Percentiles rank a stretch among this genome's conserved stretches.
phyloP scores from a whole-genome alignment of 2,797 vertebrate genomes.

The Schizopygopsis pylzovi region DNA sequence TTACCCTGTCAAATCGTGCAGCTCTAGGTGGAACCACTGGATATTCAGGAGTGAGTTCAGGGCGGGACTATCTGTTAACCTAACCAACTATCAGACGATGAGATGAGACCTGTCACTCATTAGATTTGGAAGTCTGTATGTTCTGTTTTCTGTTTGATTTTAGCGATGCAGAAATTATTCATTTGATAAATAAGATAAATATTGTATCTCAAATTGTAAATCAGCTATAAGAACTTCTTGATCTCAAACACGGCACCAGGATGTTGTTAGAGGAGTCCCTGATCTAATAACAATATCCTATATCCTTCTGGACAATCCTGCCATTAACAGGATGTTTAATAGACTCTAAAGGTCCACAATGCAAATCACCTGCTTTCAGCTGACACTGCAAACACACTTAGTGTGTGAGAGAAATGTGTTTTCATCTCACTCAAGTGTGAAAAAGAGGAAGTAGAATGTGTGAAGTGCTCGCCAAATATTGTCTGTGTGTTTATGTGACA shows the following conservation, averaged over 20 bases:
- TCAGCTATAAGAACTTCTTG: neutral
- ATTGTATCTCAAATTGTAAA: constrained; percentile 1
- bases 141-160: neutral
- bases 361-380: neutral
- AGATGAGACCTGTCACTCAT: too few relatives aligned
- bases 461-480: neutral
- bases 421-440: neutral
- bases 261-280: neutral
- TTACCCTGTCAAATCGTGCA: neutral
- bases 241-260: neutral
- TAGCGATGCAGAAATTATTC: neutral
- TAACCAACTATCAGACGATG: neutral
- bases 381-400: constrained; percentile 22
- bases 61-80: neutral
- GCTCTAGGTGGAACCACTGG: neutral
- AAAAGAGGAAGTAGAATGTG: neutral
- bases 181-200: neutral
- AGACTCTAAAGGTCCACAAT: neutral
- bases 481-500: constrained; percentile 2
- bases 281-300: neutral
- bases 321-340: constrained; percentile 19
- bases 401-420: neutral
- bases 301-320: neutral
- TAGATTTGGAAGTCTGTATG: neutral
- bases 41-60: too few relatives aligned